Evolutionary conservation across 2,888 invertebrate genomes (phyloP), one percentile per base, ranked within the genome.

Genomic region (Spodoptera picta): DNA sequence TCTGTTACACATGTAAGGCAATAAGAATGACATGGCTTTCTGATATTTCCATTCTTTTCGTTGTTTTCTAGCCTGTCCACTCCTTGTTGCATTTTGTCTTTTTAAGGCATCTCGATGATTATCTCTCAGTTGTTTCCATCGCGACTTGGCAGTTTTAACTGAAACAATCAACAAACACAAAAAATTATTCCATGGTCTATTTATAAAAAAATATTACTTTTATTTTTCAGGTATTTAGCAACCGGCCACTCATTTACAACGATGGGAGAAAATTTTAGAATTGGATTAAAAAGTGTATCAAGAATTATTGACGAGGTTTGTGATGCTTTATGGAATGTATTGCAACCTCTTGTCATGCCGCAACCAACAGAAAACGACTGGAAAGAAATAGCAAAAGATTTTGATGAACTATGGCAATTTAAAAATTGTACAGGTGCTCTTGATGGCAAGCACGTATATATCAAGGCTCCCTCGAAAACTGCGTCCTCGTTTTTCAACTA

Each of bases 401-500:
- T 75, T 75, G 60, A 73, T 49, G 75, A 73, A 12, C 54, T 75
- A 58, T 67, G 72, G 66, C 69, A 69, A 62, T 74, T 74, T 55
- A 69, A 69, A 59, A 71, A 74, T 65, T 60, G 31, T 31, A 31
- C 31, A 31, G 59, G 55, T 36, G 54, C 54, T 45, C 54, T 54
- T 27, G 54, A 54, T 45, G 54, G 54, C 45, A 61, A 61, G 48
- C 61, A 61, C 54, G 55, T 61, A 61, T 41, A 44, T 48, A 44
- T 58, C 43, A 42, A 59, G 56, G 52, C 53, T 45, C 70, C 70
- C 14, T 19, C 14, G 14, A 59, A 59, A 42, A 56, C 43, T 45
- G 70, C 64, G 36, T 64, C 59, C 41, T 43, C 51, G 14, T 65
- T 61, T 64, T 78, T 64, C 50, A 77, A 76, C 55, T 73, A 75